Base-by-base conservation (phyloP, 2,797 vertebrate genomes). In the Sphenopsis melanotis region DNA sequence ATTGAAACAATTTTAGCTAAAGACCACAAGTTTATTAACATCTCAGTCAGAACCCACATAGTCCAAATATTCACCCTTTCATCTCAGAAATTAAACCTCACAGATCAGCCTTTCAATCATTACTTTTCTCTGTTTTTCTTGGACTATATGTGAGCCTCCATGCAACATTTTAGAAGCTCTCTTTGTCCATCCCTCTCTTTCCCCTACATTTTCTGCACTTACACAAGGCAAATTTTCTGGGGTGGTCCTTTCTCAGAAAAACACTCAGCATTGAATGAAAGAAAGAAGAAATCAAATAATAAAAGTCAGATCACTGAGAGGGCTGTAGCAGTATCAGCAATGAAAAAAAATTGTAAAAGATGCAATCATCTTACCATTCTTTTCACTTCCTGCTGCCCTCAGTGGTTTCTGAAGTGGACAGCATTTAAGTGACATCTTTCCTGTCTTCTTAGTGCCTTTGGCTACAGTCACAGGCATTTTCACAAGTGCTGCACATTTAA, bases 341-440 rank as follows among this genome's bases (percentile, higher is more conserved):
- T 53, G 83, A 95, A 87, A 92, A 93, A 64, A 88, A 75, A 63
- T 56, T 74, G 74, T 86, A 92, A 90, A 96, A 96, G 32, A 85
- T 93, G 89, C 86, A 89, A 89, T 94, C 86, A 71, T 75, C 96
- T 98, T 97, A 97, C 97, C 97, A 94, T 95, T 98, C 96, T 96
- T 80, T 93, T 94, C 87, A 85, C 89, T 94, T 96, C 93, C 95
- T 94, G 94, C 93, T 94, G 96, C 87, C 96, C 68, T 96, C 95
- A 86, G 92, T 82, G 89, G 89, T 94, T 92, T 97, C 93, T 95
- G 89, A 94, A 87, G 83, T 83, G 70, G 94, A 85, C 15, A 94
- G 90, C 66, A 14, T 82, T 95, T 95, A 96, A 93, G 87, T 86
- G 87, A 92, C 91, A 94, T 69, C 55, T 91, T 92, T 94, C 70